Percentiles rank a stretch among this genome's conserved stretches.
These are phyloP conservation scores for Amniataba percoides DNA, from an alignment of 2,797 vertebrate species.

Conservation along the genomic window DNA sequence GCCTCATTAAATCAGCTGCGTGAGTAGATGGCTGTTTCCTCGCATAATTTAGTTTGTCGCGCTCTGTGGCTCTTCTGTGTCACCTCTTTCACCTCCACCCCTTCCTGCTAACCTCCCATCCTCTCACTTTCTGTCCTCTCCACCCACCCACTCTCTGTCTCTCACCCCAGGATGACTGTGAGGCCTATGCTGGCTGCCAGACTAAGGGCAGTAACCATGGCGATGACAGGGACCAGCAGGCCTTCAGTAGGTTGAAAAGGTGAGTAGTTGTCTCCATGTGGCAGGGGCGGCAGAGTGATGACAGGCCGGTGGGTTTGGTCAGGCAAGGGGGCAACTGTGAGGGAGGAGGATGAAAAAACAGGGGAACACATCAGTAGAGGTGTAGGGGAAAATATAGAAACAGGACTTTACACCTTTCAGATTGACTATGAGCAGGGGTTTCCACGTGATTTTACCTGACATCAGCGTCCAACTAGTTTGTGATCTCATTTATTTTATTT, in stretches of 20 bases:
- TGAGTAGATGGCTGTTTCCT: slow-evolving; percentile 5
- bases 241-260: slow-evolving; percentile 17
- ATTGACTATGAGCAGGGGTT: not conserved
- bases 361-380: not conserved
- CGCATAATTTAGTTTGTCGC: slow-evolving; percentile 19
- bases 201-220: slow-evolving; percentile 63
- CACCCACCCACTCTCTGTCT: slow-evolving; percentile 38
- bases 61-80: slow-evolving; percentile 17
- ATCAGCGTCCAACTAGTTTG: not conserved
- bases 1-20: not conserved
- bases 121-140: slow-evolving; percentile 2
- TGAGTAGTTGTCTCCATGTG: slow-evolving; percentile 37
- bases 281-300: slow-evolving; percentile 58
- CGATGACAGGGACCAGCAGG: slow-evolving; percentile 59
- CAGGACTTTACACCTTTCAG: not conserved
- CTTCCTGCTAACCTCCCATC: slow-evolving; percentile 31
- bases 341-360: slow-evolving; percentile 11
- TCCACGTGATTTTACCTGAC: not conserved
- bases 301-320: slow-evolving; percentile 30
- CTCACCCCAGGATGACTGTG: slow-evolving; percentile 72
- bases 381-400: not conserved
- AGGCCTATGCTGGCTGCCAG: slow-evolving; percentile 68
- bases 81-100: slow-evolving; percentile 30
- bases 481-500: not conserved
- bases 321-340: slow-evolving; percentile 63